Base-by-base conservation (phyloP, 2,797 vertebrate genomes). In the Babyrousa celebensis region DNA sequence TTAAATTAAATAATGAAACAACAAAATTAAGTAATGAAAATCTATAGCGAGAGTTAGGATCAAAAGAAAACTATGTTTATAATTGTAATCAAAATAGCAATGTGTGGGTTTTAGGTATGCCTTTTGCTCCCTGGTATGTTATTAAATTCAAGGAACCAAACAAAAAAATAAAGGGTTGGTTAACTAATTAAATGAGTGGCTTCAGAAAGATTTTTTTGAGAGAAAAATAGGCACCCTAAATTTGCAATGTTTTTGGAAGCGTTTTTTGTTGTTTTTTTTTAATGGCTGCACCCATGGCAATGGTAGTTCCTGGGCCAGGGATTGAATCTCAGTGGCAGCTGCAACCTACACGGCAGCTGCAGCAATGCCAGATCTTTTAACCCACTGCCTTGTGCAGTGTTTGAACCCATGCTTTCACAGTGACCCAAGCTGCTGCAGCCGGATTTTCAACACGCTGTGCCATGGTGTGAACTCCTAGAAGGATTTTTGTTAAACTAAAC, bases 11-110 rank as follows among this genome's bases (percentile, higher is more conserved):
- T 92, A 98, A 94, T 98, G 96, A 94, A 95, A 96, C 97, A 98
- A 97, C 97, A 97, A 97, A 98, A 95, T 52, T 96, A 92, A 98
- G 97, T 92, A 98, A 94, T 98, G 96, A 98, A 98, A 97, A 98
- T 93, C 93, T 96, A 87, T 87, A 97, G 88, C 97, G 92, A 65
- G 23, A 97, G 96, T 97, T 98, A 65, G 43, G 96, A 84, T 70
- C 2, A 80, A 92, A 90, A 84, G 6, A 78, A 79, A 68, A 32
- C 5, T 14, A 2, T 29, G 93, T 86, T 97, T 92, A 91, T 88
- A 83, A 93, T 85, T 96, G 54, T 96, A 90, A 90, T 91, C 93
- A 96, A 97, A 96, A 97, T 90, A 98, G 48, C 90, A 96, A 4
- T 86, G 87, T 97, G 82, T 75, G 68, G 96, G 27, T 84, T 98